Conservation (phyloP, 2,888 invertebrate species). For the Zaprionus bogoriensis region DNA sequence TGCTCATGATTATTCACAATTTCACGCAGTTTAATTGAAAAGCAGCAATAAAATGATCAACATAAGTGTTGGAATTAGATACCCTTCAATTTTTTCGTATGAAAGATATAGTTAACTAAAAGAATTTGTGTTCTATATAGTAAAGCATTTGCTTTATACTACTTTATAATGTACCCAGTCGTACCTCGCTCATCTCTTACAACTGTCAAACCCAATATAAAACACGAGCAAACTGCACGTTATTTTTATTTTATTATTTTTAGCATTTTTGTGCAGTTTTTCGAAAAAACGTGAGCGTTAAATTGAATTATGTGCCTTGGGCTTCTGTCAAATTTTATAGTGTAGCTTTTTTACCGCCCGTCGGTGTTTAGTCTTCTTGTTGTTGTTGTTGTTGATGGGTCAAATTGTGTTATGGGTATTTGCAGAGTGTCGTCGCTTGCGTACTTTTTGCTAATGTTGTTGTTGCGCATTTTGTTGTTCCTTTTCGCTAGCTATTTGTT, state of each 20-base stretch:
- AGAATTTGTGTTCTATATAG: too few relatives aligned
- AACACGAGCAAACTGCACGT: conserved; percentile 1
- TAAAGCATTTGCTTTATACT: too few relatives aligned
- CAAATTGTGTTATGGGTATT: conserved; percentile 49
- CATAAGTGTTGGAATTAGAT: not conserved
- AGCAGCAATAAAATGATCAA: not conserved
- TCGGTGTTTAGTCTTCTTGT: conserved; percentile 15
- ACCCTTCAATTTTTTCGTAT: too few relatives aligned
- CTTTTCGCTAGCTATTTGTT: conserved; percentile 19
- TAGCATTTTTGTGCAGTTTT: conserved; percentile 36
- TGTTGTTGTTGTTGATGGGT: not conserved
- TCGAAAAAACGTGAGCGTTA: conserved; percentile 63
- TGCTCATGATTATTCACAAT: not conserved
- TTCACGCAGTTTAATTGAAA: not conserved
- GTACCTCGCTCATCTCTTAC: not conserved
- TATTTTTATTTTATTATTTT: conserved; percentile 23
- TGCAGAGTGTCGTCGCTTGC: conserved; percentile 33
- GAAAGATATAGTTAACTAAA: too few relatives aligned
- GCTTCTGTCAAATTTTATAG: conserved; percentile 32
- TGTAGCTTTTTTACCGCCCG: conserved; percentile 11
- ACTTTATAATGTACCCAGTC: too few relatives aligned
- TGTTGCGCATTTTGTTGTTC: conserved; percentile 24
- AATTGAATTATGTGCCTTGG: conserved; percentile 55
- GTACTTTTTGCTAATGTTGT: conserved; percentile 12
- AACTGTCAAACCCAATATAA: not conserved